Base-by-base conservation (phyloP, 2,113 vertebrate species). In the Oplegnathus fasciatus region DNA sequence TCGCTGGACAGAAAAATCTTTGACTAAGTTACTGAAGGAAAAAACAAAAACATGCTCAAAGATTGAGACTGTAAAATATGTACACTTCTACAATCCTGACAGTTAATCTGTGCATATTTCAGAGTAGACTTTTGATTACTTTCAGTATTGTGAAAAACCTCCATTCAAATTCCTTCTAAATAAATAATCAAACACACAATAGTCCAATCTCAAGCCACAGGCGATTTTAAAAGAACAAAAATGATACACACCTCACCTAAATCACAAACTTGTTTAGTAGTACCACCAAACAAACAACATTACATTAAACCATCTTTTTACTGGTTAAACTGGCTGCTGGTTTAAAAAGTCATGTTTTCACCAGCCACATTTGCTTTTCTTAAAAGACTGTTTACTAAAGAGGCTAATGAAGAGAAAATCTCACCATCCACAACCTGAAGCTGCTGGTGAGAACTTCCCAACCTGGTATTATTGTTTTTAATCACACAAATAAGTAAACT, bases 31-130 rank as follows among this genome's bases (percentile, higher is more conserved):
- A 60, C 28, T 72, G 68, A 82, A 46, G 65, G n/a, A 40, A 61
- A 52, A 88, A 93, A 83, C 68, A 76, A 82, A 85, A 88, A 71
- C 92, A 93, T 91, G 91, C 89, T 90, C 48, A 55, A 58, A 86
- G 72, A 42, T 60, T 82, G 65, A 84, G 78, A 90, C 85, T 78
- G 80, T 88, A 84, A 86, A 86, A 80, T 90, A 82, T 93, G 72
- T 92, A 91, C 92, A 94, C 54, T 6, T 82, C 83, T 86, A 82
- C 80, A 81, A 81, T 76, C 84, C 69, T 57, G 44, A 87, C 80
- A 62, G 9, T 60, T 64, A 42, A 50, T 72, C 71, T 44, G 80
- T 83, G 85, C 84, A 87, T 78, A 44, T 78, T 74, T 75, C 37
- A 69, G 28, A 86, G 67, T 37, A 79, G 67, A 68, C 66, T 48